These are phyloP conservation scores for Crypturellus tataupa DNA, from an alignment of 2,797 vertebrate species.

Conservation along the genomic window DNA sequence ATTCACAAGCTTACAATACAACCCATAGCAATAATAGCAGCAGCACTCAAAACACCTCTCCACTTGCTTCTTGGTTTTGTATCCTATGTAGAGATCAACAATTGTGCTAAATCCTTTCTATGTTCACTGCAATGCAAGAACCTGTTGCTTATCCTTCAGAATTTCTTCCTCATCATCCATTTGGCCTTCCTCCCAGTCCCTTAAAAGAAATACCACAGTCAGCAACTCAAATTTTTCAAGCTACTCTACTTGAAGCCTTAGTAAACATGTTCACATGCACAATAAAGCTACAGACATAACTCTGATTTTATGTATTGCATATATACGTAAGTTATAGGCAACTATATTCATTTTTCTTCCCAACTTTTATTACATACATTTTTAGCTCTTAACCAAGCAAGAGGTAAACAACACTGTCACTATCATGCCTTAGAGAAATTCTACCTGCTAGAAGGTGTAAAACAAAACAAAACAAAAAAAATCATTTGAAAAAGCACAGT, in stretches of 20 bases:
- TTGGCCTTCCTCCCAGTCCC: constrained; percentile 71
- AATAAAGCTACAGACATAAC: neutral
- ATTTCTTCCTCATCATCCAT: constrained; percentile 79
- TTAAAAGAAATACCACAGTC: constrained; percentile 48
- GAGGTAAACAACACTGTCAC: neutral
- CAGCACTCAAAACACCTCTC: neutral
- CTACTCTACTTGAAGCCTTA: neutral
- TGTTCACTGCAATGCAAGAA: constrained; percentile 77
- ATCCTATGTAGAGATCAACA: neutral
- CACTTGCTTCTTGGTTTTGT: neutral
- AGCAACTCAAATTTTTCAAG: neutral
- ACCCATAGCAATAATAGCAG: neutral
- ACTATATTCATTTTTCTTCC: neutral
- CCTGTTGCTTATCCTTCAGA: constrained; percentile 79
- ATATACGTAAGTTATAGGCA: neutral
- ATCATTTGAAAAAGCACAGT: too few relatives aligned
- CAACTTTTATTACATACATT: neutral
- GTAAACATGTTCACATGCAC: neutral
- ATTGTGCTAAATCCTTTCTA: neutral
- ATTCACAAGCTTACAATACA: constrained; percentile 57
- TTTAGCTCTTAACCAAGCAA: neutral
- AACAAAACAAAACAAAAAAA: too few relatives aligned
- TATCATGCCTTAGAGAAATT: neutral
- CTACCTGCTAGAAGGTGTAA: neutral
- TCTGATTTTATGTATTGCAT: neutral